Evolutionary conservation across 2,113 vertebrate genomes (phyloP).

Genomic region (Cariama cristata): DNA sequence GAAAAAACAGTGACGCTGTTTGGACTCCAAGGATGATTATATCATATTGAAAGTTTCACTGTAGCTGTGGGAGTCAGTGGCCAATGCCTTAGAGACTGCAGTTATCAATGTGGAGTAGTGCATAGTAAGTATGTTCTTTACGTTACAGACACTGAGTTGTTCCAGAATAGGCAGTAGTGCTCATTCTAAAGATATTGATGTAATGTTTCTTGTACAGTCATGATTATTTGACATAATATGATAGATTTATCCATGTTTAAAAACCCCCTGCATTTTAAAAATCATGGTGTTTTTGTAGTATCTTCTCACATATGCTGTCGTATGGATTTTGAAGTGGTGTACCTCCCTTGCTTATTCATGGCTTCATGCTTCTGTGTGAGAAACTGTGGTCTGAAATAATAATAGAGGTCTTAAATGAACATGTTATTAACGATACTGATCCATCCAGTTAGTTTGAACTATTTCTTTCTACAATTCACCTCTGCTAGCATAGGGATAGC

Average conservation of each 20-base stretch:
- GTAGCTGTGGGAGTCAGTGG: background rate
- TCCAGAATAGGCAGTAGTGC: background rate
- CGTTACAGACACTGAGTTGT: background rate
- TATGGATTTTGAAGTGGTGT: background rate
- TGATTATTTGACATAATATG: background rate
- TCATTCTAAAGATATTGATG: background rate
- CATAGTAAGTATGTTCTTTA: background rate
- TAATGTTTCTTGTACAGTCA: background rate
- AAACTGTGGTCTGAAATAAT: background rate
- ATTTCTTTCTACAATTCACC: background rate
- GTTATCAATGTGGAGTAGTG: background rate
- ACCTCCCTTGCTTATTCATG: background rate
- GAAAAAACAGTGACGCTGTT: accelerated
- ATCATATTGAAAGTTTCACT: background rate
- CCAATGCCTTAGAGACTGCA: background rate
- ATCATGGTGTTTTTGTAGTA: background rate
- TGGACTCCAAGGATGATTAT: no score
- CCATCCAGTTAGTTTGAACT: background rate
- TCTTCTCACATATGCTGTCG: background rate
- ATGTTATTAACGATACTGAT: background rate
- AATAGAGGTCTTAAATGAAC: background rate
- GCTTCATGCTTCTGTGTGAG: background rate
- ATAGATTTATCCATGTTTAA: background rate
- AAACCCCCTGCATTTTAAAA: background rate
- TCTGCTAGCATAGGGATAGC: background rate